Evolutionary conservation across 2,888 invertebrate species (phyloP).

Genomic region (Thera britannica): DNA sequence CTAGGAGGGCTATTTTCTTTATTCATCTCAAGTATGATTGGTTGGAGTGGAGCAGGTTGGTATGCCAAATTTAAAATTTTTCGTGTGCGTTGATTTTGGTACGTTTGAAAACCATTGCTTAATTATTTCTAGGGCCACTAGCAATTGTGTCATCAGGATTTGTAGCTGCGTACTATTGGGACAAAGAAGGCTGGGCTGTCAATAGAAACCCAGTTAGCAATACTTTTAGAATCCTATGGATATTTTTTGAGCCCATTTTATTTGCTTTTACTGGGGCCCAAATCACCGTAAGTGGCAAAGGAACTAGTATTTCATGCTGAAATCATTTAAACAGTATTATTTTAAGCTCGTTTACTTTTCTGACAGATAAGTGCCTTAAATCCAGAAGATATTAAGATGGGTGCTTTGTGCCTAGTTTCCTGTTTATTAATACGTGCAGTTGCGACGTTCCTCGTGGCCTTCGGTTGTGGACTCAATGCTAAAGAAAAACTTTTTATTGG

Average conservation of each 20-base stretch:
- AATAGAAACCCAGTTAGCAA: constrained; percentile 91
- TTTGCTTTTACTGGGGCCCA: constrained; percentile 95
- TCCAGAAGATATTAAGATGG: constrained; percentile 86
- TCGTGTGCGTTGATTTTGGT: neutral
- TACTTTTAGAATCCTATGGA: constrained; percentile 92
- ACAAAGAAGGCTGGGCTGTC: constrained; percentile 89
- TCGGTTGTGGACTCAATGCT: constrained; percentile 89
- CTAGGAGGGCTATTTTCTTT: constrained; percentile 90
- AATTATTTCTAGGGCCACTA: constrained; percentile 83
- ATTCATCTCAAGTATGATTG: constrained; percentile 90
- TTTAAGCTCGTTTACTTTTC: neutral
- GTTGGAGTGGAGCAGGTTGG: constrained; percentile 85
- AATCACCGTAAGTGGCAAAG: constrained; percentile 86
- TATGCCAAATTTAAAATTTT: neutral
- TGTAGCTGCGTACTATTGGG: constrained; percentile 89
- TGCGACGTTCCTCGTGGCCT: constrained; percentile 86
- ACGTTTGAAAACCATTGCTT: neutral
- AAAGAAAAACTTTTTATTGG: constrained; percentile 94
- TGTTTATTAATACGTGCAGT: constrained; percentile 86
- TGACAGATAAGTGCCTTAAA: constrained; percentile 84
- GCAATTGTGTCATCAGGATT: constrained; percentile 90
- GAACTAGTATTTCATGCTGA: neutral
- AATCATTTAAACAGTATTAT: neutral
- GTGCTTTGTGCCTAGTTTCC: constrained; percentile 85
- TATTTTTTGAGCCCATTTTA: constrained; percentile 94